Conservation (phyloP, 2,888 invertebrate species). For the Rotaria magnacalcarata region DNA sequence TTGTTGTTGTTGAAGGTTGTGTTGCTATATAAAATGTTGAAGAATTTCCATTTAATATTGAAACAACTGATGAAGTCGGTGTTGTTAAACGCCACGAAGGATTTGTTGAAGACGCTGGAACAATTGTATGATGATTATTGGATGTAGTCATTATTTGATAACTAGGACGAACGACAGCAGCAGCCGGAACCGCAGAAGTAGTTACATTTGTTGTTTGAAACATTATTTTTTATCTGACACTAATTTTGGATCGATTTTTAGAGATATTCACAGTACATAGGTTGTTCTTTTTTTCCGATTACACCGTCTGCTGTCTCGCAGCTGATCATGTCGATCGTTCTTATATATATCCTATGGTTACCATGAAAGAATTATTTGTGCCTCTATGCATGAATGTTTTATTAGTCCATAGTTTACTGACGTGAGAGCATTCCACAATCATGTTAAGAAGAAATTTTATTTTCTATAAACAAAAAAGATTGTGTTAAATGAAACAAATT, state of each 20-base stretch:
- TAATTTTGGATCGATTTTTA: neutral
- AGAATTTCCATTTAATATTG: neutral
- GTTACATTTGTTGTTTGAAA: neutral
- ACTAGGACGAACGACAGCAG: neutral
- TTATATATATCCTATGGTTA: neutral
- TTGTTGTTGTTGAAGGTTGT: neutral
- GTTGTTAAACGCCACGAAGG: neutral
- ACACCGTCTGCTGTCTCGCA: neutral
- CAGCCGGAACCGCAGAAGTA: neutral
- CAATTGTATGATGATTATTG: slow-evolving; percentile 15
- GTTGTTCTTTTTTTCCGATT: neutral
- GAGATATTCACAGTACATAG: neutral
- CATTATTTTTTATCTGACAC: neutral
- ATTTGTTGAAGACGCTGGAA: neutral
- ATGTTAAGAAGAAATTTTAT: too few species aligned
- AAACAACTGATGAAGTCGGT: neutral
- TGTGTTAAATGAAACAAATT: too few species aligned
- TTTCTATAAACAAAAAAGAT: too few species aligned
- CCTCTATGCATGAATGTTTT: neutral
- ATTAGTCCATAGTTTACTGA: too few species aligned
- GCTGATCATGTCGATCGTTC: slow-evolving; percentile 1
- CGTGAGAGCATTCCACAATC: neutral
- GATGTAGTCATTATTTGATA: neutral
- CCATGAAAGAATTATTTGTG: neutral
- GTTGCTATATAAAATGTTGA: neutral